Evolutionary conservation across 2,113 vertebrate species (phyloP).

Genomic region (Pyrgilauda ruficollis): DNA sequence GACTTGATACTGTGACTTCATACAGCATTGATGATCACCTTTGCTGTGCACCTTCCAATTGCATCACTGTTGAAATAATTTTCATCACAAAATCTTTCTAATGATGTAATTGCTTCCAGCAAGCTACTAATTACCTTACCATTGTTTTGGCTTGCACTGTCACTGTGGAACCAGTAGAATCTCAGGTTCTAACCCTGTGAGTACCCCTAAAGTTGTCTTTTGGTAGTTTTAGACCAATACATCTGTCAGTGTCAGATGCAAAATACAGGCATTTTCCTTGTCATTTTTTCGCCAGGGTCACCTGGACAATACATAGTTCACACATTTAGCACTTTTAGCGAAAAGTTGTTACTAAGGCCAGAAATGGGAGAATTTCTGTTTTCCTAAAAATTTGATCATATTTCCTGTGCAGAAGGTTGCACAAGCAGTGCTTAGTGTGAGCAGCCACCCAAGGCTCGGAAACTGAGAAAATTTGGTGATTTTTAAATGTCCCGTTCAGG

Average conservation of each 20-base stretch:
- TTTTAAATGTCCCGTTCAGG: background rate
- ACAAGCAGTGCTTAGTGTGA: background rate
- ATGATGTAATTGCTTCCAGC: background rate
- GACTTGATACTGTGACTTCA: background rate
- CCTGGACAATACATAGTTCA: background rate
- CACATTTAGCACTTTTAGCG: background rate
- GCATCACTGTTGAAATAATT: background rate
- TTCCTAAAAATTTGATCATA: background rate
- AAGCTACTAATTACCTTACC: background rate
- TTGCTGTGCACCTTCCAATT: background rate
- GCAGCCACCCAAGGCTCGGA: background rate
- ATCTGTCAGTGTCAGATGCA: background rate
- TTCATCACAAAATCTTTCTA: background rate
- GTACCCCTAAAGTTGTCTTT: background rate
- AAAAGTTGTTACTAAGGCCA: background rate
- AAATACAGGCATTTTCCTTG: background rate
- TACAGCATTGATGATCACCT: background rate
- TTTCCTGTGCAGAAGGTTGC: background rate
- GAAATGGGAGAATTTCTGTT: background rate
- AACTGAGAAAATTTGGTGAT: background rate
- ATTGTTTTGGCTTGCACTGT: background rate
- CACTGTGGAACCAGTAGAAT: background rate
- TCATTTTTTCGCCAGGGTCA: rapidly evolving
- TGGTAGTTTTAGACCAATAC: background rate
- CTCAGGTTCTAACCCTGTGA: background rate